A percentile compares a stretch with the other conserved stretches of the same genome.
These are phyloP conservation scores for Anarsia innoxiella DNA, from an alignment of 2,888 invertebrate species.

Conservation along the genomic window DNA sequence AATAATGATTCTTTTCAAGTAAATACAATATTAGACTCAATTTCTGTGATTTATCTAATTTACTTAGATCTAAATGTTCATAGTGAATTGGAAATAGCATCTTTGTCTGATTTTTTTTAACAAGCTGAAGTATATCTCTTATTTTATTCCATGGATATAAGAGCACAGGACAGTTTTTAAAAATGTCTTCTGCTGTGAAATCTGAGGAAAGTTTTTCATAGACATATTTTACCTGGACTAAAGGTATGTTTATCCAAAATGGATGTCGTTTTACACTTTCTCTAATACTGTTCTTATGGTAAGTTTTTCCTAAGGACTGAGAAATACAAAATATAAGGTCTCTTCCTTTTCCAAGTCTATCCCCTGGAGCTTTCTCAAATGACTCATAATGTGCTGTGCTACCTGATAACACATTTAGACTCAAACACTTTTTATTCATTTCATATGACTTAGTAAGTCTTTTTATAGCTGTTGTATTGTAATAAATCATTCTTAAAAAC, in stretches of 20 bases:
- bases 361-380: slow-evolving; percentile 62
- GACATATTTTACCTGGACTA: slow-evolving; percentile 54
- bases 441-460: slow-evolving; percentile 45
- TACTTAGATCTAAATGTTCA: slow-evolving; percentile 37
- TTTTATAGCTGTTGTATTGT: slow-evolving; percentile 51
- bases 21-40: slow-evolving; percentile 58
- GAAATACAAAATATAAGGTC: slow-evolving; percentile 57
- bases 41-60: slow-evolving; percentile 46
- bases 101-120: slow-evolving; percentile 24
- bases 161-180: slow-evolving; percentile 55
- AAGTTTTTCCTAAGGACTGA: slow-evolving; percentile 41
- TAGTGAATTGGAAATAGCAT: slow-evolving; percentile 19
- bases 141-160: slow-evolving; percentile 67
- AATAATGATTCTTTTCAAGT: slow-evolving; percentile 63
- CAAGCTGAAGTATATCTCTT: slow-evolving; percentile 29
- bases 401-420: slow-evolving; percentile 61
- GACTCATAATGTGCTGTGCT: slow-evolving; percentile 49
- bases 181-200: slow-evolving; percentile 52
- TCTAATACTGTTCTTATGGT: slow-evolving; percentile 35
- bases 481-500: slow-evolving; percentile 60
- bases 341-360: slow-evolving; percentile 59
- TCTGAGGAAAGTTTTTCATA: slow-evolving; percentile 41
- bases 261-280: slow-evolving; percentile 52
- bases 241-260: slow-evolving; percentile 62
- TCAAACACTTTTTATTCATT: slow-evolving; percentile 58